Base-by-base conservation (phyloP, 2,797 vertebrate genomes). In the Triplophysa bombifrons region DNA sequence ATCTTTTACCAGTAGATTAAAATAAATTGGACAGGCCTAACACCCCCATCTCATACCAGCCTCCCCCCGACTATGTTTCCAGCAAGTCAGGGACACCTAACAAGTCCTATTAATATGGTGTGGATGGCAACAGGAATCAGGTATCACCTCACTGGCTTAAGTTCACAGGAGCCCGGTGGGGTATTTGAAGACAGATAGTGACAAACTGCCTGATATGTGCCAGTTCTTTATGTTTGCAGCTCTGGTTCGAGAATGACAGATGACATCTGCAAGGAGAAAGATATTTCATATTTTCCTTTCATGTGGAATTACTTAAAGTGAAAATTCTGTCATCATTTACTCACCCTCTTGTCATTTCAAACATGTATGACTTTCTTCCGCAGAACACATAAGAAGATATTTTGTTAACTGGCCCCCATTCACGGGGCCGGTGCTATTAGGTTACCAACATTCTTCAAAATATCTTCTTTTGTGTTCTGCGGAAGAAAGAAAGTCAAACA, bases 41-140 rank as follows among this genome's bases (percentile, higher is more conserved):
- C 44, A 69, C 63, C 34, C 16, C 10, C 48, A 13, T 25, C 38
- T 65, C 56, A 38, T 70, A 19, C 64, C 64, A 65, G 46, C 72
- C 73, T 67, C 78, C 70, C 82, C 76, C 50, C 56, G 44, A 63
- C 78, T 81, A 51, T 80, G 81, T 88, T 88, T 84, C 84, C 76
- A 72, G 76, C 80, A 74, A 80, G 83, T 74, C 80, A 78, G 53
- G 53, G 73, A 79, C 69, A 78, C 74, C 82, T 81, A 84, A 84
- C 82, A 77, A 81, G 82, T 85, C 82, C 88, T 86, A 88, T 89
- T 88, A 88, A 89, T 88, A 88, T 50, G 69, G 86, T 84, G 83
- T 22, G 78, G 85, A 85, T 16, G 81, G 84, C 83, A 71, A 30
- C 82, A 73, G 79, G 82, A 83, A 71, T 84, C 85, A 78, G 84